Percentiles rank a stretch among this genome's conserved stretches.
phyloP scores from a whole-genome alignment of 2,888 invertebrate genomes.

The Chirona hameri region DNA sequence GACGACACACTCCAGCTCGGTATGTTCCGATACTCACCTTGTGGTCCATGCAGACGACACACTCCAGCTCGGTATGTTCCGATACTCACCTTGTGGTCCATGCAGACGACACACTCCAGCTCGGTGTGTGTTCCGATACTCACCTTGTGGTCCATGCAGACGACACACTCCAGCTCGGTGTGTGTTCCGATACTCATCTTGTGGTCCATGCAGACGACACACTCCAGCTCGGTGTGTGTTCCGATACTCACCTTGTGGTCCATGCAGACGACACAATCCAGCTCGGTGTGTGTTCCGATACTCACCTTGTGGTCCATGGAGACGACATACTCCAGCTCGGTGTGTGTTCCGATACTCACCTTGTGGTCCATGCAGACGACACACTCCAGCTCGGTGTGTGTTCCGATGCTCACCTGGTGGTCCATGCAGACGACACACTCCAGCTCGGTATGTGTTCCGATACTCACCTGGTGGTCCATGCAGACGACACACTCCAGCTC shows the following conservation, averaged over 20 bases:
- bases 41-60: conserved; percentile 77
- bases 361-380: conserved; percentile 74
- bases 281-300: conserved; percentile 44
- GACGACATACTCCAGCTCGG: conserved; percentile 70
- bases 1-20: conserved; percentile 70
- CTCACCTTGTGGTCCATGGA: conserved; percentile 71
- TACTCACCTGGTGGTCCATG: conserved; percentile 65
- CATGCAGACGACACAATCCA: conserved; percentile 82
- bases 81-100: conserved; percentile 64
- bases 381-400: conserved; percentile 61
- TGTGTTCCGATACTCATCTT: conserved; percentile 52
- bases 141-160: conserved; percentile 73
- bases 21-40: conserved; percentile 52
- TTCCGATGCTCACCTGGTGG: conserved; percentile 54
- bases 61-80: conserved; percentile 57
- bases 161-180: conserved; percentile 67
- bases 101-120: conserved; percentile 77
- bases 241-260: conserved; percentile 59
- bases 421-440: conserved; percentile 87
- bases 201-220: conserved; percentile 77
- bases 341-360: conserved; percentile 51
- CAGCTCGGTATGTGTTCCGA: conserved; percentile 45
- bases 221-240: conserved; percentile 57
- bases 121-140: conserved; percentile 45
- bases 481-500: conserved; percentile 77